Conservation (phyloP, 2,888 invertebrate species). For the Dolichomitus sp. region DNA sequence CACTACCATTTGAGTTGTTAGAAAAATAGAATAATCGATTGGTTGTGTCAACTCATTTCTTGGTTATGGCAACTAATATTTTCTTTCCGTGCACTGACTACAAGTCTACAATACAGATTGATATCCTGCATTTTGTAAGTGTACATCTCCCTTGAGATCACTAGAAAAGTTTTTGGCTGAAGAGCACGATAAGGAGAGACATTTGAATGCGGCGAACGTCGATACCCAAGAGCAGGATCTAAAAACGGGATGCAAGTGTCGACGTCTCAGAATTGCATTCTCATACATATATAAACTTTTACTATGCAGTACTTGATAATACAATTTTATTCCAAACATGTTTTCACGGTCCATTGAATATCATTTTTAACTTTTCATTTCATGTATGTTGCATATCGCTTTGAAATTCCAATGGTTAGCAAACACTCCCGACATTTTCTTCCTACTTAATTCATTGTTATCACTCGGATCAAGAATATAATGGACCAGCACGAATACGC, state of each 20-base stretch:
- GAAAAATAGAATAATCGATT: no score
- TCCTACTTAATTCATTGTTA: background rate
- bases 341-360: conserved; percentile 10
- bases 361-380: background rate
- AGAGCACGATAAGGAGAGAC: background rate
- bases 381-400: conserved; percentile 15
- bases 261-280: background rate
- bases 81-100: no score
- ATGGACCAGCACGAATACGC: background rate
- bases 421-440: conserved; percentile 3
- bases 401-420: conserved; percentile 7
- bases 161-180: background rate
- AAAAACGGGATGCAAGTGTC: conserved; percentile 13
- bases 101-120: background rate
- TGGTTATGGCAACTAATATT: no score
- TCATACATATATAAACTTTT: background rate
- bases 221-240: conserved; percentile 7
- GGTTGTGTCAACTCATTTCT: no score
- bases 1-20: no score
- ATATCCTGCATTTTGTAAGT: background rate
- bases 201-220: conserved; percentile 6
- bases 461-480: background rate
- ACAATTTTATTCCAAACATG: conserved; percentile 19
- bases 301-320: background rate
- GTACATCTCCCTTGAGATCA: background rate